These are phyloP conservation scores for Cryptoblepharus egeriae DNA, from an alignment of 2,797 vertebrate genomes.

Conservation along the genomic window DNA sequence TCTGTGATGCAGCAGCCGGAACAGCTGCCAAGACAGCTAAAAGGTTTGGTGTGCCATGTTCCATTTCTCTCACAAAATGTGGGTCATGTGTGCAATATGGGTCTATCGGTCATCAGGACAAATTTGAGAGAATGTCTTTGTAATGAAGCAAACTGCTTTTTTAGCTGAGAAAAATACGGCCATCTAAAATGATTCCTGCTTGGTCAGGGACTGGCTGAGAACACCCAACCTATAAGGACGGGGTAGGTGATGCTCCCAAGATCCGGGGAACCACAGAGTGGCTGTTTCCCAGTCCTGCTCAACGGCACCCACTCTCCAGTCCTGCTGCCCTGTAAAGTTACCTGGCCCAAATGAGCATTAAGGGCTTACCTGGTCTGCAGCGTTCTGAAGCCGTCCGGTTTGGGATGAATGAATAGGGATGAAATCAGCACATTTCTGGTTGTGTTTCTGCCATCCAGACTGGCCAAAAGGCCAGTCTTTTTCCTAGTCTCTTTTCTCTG, in stretches of 20 bases:
- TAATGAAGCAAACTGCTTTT: not conserved
- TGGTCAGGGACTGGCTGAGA: not conserved
- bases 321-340: conserved; percentile 20
- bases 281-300: not conserved
- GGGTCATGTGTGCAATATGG: not conserved
- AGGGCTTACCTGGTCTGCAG: conserved; percentile 63
- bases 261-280: not conserved
- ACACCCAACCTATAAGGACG: too few species aligned
- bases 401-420: not conserved
- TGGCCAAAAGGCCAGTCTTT: not conserved
- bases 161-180: not conserved
- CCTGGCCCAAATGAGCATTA: not conserved
- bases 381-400: conserved; percentile 14
- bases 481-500: not conserved
- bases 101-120: conserved; percentile 2
- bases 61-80: not conserved
- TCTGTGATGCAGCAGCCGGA: not conserved
- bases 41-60: conserved; percentile 31
- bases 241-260: too few species aligned
- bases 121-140: not conserved
- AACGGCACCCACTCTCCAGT: not conserved
- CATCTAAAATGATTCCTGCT: not conserved
- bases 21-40: not conserved
- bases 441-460: not conserved
- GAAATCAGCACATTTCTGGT: not conserved